These are phyloP conservation scores for Polyergus mexicanus DNA, from an alignment of 1,140 invertebrate species.

Conservation along the genomic window DNA sequence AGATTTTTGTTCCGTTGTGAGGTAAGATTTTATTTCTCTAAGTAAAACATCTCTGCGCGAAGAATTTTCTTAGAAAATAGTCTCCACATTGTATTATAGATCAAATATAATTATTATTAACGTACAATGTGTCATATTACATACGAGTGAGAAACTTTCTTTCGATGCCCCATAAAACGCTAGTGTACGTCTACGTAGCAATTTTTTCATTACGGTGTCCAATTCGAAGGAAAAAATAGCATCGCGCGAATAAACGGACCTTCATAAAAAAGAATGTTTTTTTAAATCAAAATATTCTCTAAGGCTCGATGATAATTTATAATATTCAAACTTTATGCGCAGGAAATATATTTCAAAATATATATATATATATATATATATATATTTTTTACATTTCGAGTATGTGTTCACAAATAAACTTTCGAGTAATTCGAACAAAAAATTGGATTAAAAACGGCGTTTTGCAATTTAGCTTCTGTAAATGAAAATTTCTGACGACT, in stretches of 20 bases:
- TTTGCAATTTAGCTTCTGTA: neutral
- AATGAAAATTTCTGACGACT: neutral
- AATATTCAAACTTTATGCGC: neutral
- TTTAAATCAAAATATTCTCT: slow-evolving; percentile 5
- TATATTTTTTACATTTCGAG: slow-evolving; percentile 5
- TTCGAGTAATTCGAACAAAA: neutral
- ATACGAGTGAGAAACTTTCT: slow-evolving; percentile 5
- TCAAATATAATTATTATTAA: neutral
- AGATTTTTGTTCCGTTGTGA: neutral
- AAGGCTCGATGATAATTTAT: neutral
- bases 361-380: neutral
- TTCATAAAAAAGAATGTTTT: slow-evolving; percentile 13
- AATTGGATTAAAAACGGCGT: slow-evolving; percentile 41
- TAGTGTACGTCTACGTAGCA: neutral
- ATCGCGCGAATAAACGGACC: slow-evolving; percentile 21
- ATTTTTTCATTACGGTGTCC: slow-evolving; percentile 42
- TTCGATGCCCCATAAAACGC: slow-evolving; percentile 20
- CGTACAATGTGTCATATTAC: neutral
- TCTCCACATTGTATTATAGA: no score
- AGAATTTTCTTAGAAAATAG: slow-evolving; percentile 1
- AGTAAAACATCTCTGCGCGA: neutral
- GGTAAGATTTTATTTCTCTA: no score
- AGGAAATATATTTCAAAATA: slow-evolving; percentile 16
- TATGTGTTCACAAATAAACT: neutral
- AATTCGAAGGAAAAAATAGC: slow-evolving; percentile 5